These are phyloP conservation scores for Lagocephalus sceleratus DNA, from an alignment of 2,797 vertebrate species.

Conservation along the genomic window DNA sequence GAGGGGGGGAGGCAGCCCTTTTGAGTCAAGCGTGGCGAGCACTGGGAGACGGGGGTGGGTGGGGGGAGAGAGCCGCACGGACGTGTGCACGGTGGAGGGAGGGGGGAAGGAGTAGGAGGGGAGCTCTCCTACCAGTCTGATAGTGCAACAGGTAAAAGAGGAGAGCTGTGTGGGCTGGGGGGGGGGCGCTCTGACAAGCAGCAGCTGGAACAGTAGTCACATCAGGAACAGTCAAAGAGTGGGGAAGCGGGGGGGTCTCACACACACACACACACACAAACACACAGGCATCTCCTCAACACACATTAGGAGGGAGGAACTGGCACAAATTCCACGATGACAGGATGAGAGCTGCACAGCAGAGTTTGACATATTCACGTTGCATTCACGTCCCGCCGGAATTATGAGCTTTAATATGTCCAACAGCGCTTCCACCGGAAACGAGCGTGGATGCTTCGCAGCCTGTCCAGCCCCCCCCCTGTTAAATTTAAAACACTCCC, in stretches of 20 bases:
- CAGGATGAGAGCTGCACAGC: conserved; percentile 9
- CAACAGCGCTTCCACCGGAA: too few species aligned
- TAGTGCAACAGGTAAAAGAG: conserved; percentile 32
- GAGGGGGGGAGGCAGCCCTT: conserved; percentile 68
- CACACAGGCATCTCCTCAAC: conserved; percentile 1
- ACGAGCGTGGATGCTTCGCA: too few species aligned
- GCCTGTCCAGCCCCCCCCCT: too few species aligned
- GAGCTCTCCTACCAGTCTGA: conserved; percentile 21
- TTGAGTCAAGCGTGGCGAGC: conserved; percentile 70
- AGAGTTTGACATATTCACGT: neutral
- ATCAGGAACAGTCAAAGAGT: conserved; percentile 23
- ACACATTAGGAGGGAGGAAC: conserved; percentile 7
- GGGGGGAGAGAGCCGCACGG: too few species aligned
- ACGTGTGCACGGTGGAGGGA: too few species aligned
- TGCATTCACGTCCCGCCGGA: neutral
- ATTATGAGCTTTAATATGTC: too few species aligned
- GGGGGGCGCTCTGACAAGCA: conserved; percentile 27
- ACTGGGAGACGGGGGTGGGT: conserved; percentile 26
- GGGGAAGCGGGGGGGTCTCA: neutral
- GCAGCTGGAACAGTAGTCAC: conserved; percentile 25
- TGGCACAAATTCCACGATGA: conserved; percentile 4
- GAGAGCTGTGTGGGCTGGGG: conserved; percentile 36
- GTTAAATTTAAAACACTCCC: too few species aligned
- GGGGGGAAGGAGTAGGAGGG: neutral
- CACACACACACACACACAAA: conserved; percentile 9